These are phyloP conservation scores for Hormaphis cornu DNA, from an alignment of 1,140 invertebrate genomes.

Conservation along the genomic window DNA sequence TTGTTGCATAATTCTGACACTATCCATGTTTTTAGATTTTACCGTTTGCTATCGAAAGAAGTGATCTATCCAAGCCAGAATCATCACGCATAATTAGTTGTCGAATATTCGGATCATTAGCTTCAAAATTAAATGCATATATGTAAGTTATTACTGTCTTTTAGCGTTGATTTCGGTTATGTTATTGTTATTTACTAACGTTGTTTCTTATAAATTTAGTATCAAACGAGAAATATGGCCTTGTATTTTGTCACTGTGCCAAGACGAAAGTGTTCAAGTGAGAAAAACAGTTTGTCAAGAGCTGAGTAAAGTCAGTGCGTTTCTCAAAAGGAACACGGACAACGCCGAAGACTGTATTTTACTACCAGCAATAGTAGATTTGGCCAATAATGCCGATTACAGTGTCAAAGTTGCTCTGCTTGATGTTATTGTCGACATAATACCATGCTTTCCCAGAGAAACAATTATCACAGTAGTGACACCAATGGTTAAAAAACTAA, in stretches of 20 bases:
- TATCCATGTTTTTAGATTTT: background rate
- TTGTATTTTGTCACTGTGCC: slow-evolving; percentile 25
- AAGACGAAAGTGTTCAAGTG: slow-evolving; percentile 19
- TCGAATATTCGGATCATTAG: slow-evolving; percentile 13
- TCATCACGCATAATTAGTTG: slow-evolving; percentile 11
- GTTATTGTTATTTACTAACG: background rate
- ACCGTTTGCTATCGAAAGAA: slow-evolving; percentile 21
- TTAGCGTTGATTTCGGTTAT: background rate
- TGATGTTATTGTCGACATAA: slow-evolving; percentile 14
- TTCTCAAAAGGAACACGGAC: slow-evolving; percentile 10
- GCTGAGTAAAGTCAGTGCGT: slow-evolving; percentile 10
- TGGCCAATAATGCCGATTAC: slow-evolving; percentile 26
- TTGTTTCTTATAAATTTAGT: background rate
- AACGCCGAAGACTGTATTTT: slow-evolving; percentile 8
- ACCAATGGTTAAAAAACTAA: slow-evolving; percentile 20
- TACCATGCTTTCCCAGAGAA: slow-evolving; percentile 15
- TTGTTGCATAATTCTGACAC: background rate
- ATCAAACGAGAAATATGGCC: slow-evolving; percentile 31
- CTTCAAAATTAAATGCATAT: slow-evolving; percentile 10
- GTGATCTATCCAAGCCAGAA: slow-evolving; percentile 7
- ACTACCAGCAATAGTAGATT: slow-evolving; percentile 16
- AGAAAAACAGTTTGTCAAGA: slow-evolving; percentile 26
- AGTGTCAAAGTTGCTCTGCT: slow-evolving; percentile 12
- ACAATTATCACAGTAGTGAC: background rate
- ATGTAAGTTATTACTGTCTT: background rate